These are phyloP conservation scores for Halcyon senegalensis DNA, from an alignment of 2,113 vertebrate genomes.

Conservation along the genomic window DNA sequence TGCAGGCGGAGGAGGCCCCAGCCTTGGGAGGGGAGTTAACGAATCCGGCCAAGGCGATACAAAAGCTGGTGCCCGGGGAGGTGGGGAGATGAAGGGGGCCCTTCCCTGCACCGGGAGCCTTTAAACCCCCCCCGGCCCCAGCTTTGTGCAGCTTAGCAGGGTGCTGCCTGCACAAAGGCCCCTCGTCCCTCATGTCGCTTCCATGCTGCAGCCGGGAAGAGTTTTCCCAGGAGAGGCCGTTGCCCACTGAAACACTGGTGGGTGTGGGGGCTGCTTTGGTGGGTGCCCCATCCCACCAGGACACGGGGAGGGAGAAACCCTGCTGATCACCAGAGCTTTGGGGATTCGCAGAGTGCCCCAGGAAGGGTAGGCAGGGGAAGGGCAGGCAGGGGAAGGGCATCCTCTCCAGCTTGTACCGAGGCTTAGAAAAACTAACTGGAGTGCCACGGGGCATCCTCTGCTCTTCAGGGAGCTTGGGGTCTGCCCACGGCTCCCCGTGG, in stretches of 20 bases:
- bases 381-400: accelerated
- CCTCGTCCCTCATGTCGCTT: conserved; percentile 15
- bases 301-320: background rate
- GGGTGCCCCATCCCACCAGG: accelerated
- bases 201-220: background rate
- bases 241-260: accelerated
- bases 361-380: background rate
- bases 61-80: conserved; percentile 62
- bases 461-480: background rate
- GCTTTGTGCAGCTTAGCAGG: conserved; percentile 69
- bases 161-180: conserved; percentile 61
- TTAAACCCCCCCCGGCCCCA: conserved; percentile 3
- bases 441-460: accelerated
- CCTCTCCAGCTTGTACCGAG: background rate
- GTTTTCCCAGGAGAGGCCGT: conserved; percentile 12
- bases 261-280: background rate
- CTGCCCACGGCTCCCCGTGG: background rate
- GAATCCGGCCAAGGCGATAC: conserved; percentile 60
- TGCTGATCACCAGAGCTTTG: accelerated
- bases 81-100: conserved; percentile 49
- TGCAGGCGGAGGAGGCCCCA: conserved; percentile 54
- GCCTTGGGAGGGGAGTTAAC: conserved; percentile 56
- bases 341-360: background rate
- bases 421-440: background rate
- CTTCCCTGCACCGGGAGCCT: conserved; percentile 43